A percentile compares a stretch with the other conserved stretches of the same genome.
Evolutionary conservation across 2,888 invertebrate genomes (phyloP).

Genomic region (Diarsia dahlii): DNA sequence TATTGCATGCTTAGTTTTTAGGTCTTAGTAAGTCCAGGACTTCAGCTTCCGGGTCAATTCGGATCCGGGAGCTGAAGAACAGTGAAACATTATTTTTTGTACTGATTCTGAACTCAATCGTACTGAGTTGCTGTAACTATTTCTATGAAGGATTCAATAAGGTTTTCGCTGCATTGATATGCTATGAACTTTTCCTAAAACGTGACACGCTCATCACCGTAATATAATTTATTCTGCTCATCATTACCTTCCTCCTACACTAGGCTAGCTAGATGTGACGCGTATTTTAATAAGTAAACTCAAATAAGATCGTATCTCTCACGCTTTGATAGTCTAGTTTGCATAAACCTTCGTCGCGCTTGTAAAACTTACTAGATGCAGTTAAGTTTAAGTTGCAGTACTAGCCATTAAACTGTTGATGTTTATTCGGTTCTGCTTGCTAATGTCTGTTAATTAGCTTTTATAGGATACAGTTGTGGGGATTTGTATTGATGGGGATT

Average conservation of each 20-base stretch:
- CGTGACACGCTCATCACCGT: not conserved
- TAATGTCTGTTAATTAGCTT: conserved; percentile 36
- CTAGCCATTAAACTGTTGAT: conserved; percentile 23
- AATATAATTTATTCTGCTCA: not conserved
- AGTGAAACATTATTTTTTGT: too few species aligned
- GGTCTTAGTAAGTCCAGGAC: too few species aligned
- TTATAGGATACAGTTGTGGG: conserved; percentile 18
- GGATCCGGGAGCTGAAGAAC: too few species aligned
- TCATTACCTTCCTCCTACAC: not conserved
- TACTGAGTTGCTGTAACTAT: too few species aligned
- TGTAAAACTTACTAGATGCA: conserved; percentile 25
- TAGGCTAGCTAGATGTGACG: not conserved
- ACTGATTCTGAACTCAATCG: too few species aligned
- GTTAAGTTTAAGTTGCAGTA: conserved; percentile 20
- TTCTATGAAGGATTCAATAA: too few species aligned
- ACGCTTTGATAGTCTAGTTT: conserved; percentile 38
- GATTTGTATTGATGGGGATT: not conserved
- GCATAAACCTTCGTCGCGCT: conserved; percentile 17
- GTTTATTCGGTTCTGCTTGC: conserved; percentile 27
- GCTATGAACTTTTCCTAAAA: not conserved
- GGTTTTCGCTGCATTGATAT: too few species aligned
- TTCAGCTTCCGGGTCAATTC: too few species aligned
- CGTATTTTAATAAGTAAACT: conserved; percentile 27
- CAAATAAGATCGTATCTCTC: conserved; percentile 32
- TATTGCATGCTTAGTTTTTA: too few species aligned